A percentile compares a stretch with the other conserved stretches of the same genome.
phyloP scores from a whole-genome alignment of 2,113 vertebrate species.

The Trogon surrucura region DNA sequence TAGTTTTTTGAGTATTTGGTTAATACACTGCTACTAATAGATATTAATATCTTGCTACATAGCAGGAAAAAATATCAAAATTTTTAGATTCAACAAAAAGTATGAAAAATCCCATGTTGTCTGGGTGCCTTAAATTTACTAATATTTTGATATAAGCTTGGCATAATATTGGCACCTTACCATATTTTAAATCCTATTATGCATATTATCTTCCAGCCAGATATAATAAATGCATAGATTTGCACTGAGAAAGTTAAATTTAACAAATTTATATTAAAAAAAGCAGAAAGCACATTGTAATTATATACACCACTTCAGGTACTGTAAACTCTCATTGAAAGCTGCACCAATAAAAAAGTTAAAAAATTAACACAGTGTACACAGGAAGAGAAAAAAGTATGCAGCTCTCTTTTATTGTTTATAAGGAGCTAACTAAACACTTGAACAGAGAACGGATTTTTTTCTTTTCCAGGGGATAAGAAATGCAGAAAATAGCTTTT shows the following conservation, averaged over 20 bases:
- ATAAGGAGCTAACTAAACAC: conserved; percentile 85
- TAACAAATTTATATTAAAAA: background rate
- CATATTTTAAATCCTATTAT: conserved; percentile 29
- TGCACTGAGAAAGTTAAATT: conserved; percentile 23
- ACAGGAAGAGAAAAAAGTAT: conserved; percentile 75
- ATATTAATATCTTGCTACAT: conserved; percentile 4
- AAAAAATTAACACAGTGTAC: conserved; percentile 72
- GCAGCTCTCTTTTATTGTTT: conserved; percentile 81
- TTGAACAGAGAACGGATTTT: conserved; percentile 40
- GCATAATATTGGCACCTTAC: background rate
- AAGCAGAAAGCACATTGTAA: conserved; percentile 44
- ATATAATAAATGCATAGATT: conserved; percentile 28
- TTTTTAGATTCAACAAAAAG: conserved; percentile 9
- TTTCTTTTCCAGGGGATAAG: conserved; percentile 49
- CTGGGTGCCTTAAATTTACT: background rate
- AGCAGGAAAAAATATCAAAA: conserved; percentile 12
- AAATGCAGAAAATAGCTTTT: conserved; percentile 77
- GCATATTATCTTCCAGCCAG: background rate
- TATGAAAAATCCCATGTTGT: background rate
- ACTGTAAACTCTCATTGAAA: conserved; percentile 67
- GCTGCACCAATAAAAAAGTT: conserved; percentile 68
- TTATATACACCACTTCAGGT: conserved; percentile 65
- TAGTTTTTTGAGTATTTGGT: conserved; percentile 17
- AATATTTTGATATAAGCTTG: conserved; percentile 1
- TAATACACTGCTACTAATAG: conserved; percentile 14